Evolutionary conservation across 1,140 invertebrate genomes (phyloP).

Genomic region (Ruditapes philippinarum): DNA sequence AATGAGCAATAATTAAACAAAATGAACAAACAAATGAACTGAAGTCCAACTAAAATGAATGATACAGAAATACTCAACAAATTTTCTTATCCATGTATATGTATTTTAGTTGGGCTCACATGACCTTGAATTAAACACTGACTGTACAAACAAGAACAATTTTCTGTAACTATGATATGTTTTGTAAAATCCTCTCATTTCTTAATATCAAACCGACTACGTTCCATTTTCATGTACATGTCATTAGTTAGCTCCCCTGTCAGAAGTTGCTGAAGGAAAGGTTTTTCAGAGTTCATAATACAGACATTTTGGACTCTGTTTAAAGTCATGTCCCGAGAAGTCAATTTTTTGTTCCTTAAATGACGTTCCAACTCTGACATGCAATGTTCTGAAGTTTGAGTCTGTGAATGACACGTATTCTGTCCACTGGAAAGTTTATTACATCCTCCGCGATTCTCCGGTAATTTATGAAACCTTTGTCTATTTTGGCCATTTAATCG

Average conservation of each 20-base stretch:
- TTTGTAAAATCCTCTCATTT: not conserved
- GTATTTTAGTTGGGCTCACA: too few relatives aligned
- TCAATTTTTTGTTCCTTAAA: slow-evolving; percentile 41
- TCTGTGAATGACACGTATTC: slow-evolving; percentile 7
- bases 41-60: too few relatives aligned
- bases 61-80: too few relatives aligned
- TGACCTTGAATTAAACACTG: too few relatives aligned
- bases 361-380: slow-evolving; percentile 52
- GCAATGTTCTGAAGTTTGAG: slow-evolving; percentile 53
- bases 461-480: slow-evolving; percentile 9
- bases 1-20: too few relatives aligned
- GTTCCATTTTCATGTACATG: slow-evolving; percentile 58
- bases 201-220: slow-evolving; percentile 15
- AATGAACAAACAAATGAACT: too few relatives aligned
- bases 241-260: slow-evolving; percentile 60
- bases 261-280: slow-evolving; percentile 52
- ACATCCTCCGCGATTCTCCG: slow-evolving; percentile 6
- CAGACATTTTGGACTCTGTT: not conserved
- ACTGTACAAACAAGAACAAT: not conserved
- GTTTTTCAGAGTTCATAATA: not conserved
- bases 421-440: not conserved
- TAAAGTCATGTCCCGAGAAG: not conserved
- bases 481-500: slow-evolving; percentile 35
- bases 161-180: slow-evolving; percentile 21
- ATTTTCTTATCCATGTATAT: too few relatives aligned